Percentiles rank a stretch among this genome's conserved stretches.
Conservation (phyloP, 2,113 vertebrate genomes). For the Polypterus bichir region DNA sequence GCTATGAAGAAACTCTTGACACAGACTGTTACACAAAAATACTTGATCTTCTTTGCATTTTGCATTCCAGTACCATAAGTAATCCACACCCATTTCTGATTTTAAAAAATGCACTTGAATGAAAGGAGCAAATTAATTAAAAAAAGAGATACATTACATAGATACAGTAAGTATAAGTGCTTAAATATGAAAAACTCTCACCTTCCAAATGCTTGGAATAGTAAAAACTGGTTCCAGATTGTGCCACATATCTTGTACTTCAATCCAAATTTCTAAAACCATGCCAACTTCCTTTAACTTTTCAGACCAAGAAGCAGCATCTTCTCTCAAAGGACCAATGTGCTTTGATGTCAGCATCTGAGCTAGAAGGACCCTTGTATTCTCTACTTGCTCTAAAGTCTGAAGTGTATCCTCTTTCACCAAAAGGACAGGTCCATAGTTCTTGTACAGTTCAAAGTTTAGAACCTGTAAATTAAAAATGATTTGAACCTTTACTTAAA, state of each 20-base stretch:
- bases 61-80: too few species aligned
- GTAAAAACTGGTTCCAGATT: slow-evolving; percentile 16
- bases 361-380: slow-evolving; percentile 16
- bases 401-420: slow-evolving; percentile 15
- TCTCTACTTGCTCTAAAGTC: slow-evolving; percentile 16
- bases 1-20: too few species aligned
- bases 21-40: too few species aligned
- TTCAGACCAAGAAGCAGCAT: slow-evolving; percentile 18
- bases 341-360: slow-evolving; percentile 20
- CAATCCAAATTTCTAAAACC: slow-evolving; percentile 17
- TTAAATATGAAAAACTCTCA: background rate
- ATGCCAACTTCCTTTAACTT: slow-evolving; percentile 16
- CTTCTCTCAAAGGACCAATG: slow-evolving; percentile 20
- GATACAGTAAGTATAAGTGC: too few species aligned
- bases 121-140: too few species aligned
- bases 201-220: slow-evolving; percentile 13
- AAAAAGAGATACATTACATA: too few species aligned
- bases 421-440: slow-evolving; percentile 7
- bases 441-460: slow-evolving; percentile 18
- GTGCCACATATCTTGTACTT: slow-evolving; percentile 21
- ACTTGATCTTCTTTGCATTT: too few species aligned
- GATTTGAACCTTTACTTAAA: too few species aligned
- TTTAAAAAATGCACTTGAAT: too few species aligned
- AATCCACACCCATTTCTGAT: too few species aligned
- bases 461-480: slow-evolving; percentile 9